Percentiles rank a stretch among this genome's conserved stretches.
phyloP scores from a whole-genome alignment of 1,140 invertebrate species.

The Rhagoletis zephyria region DNA sequence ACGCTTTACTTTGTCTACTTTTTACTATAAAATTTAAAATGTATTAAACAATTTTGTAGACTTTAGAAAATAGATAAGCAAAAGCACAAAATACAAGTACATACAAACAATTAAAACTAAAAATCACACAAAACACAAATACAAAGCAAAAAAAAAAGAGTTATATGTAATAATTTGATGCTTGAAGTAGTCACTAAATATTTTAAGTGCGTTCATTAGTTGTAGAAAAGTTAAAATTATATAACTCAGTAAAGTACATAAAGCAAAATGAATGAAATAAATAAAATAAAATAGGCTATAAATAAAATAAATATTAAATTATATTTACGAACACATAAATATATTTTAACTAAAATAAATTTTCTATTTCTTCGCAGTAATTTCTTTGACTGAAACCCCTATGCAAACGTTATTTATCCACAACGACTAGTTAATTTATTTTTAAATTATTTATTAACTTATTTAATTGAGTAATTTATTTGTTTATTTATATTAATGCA shows the following conservation, averaged over 20 bases:
- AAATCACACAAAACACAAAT: constrained; percentile 5
- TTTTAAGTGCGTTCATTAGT: constrained; percentile 55
- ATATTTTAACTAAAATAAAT: neutral
- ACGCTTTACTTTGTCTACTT: constrained; percentile 47
- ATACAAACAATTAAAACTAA: constrained; percentile 1
- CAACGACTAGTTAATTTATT: constrained; percentile 36
- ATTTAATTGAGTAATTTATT: constrained; percentile 35
- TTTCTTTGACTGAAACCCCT: constrained; percentile 26
- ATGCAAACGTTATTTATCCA: constrained; percentile 35
- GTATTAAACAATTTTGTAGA: constrained; percentile 27
- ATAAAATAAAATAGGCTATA: neutral
- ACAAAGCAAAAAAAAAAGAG: neutral
- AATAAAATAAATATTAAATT: constrained; percentile 10
- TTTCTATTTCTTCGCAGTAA: neutral
- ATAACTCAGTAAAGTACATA: neutral
- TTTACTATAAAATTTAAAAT: neutral
- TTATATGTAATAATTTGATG: constrained; percentile 17
- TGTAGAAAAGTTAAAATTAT: constrained; percentile 30
- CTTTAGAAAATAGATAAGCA: neutral
- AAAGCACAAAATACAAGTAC: neutral
- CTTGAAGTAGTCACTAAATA: constrained; percentile 57
- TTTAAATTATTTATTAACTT: constrained; percentile 32
- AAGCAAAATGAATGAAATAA: neutral
- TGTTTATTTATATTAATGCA: constrained; percentile 6
- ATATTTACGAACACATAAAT: neutral